Evolutionary conservation across 2,888 invertebrate genomes (phyloP).

Genomic region (Uropetala carovei): DNA sequence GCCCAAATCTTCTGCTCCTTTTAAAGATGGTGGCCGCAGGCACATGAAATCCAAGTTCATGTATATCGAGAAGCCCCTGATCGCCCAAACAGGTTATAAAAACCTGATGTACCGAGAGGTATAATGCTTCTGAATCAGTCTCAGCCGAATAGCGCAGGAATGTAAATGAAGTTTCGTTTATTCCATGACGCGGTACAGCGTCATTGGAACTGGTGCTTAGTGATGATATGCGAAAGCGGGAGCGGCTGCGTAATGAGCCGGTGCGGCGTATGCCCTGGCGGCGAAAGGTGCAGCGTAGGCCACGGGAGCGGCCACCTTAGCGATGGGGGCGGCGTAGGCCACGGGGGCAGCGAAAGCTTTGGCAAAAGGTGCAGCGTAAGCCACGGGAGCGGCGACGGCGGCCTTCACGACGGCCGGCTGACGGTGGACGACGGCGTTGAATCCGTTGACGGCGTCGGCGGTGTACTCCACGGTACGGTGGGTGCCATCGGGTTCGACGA

Average conservation of each 20-base stretch:
- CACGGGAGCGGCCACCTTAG: constrained; percentile 53
- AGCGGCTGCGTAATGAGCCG: constrained; percentile 55
- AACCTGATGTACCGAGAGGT: not conserved
- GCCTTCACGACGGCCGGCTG: constrained; percentile 43
- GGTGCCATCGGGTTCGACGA: constrained; percentile 64
- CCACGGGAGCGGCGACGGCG: constrained; percentile 64
- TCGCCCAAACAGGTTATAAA: not conserved
- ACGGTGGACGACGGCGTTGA: constrained; percentile 65
- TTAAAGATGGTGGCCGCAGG: constrained; percentile 4
- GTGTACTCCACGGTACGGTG: constrained; percentile 62
- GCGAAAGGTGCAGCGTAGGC: constrained; percentile 51
- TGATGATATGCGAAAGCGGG: constrained; percentile 64
- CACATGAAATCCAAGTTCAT: constrained; percentile 37
- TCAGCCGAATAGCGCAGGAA: not conserved
- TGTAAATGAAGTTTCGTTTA: not conserved
- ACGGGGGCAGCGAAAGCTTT: constrained; percentile 8
- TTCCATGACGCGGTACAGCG: not conserved
- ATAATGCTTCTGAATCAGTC: not conserved
- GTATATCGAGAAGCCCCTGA: not conserved
- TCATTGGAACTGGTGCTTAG: not conserved
- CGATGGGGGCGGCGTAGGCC: constrained; percentile 59
- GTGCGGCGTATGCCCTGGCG: constrained; percentile 44
- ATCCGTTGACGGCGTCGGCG: constrained; percentile 65
- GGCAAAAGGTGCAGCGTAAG: constrained; percentile 54
- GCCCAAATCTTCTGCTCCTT: not conserved